Percentiles rank a stretch among this genome's conserved stretches.
Evolutionary conservation across 1,140 invertebrate genomes (phyloP).

Genomic region (Caenorhabditis tropicalis): DNA sequence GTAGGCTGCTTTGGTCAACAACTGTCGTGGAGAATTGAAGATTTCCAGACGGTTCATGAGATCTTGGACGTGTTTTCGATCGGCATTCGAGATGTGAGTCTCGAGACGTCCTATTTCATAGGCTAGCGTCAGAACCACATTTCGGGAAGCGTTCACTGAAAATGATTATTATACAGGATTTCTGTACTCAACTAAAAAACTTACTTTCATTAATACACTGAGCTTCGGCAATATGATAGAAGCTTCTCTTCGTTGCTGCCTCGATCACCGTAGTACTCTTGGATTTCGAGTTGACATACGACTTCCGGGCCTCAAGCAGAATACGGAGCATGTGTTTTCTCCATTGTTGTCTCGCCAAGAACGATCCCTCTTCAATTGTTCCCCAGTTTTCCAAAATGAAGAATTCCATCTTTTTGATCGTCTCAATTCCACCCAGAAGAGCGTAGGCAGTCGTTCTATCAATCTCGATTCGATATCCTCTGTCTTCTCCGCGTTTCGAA

Average conservation of each 20-base stretch:
- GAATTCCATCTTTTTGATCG: background rate
- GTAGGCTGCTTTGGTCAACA: background rate
- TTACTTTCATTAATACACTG: conserved; percentile 16
- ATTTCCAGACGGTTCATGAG: background rate
- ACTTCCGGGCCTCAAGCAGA: background rate
- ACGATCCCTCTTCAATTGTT: background rate
- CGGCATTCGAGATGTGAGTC: background rate
- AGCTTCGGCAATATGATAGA: conserved; percentile 19
- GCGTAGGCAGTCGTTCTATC: background rate
- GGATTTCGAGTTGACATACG: background rate
- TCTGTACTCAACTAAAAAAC: background rate
- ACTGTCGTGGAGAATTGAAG: background rate
- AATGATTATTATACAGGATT: too few relatives aligned
- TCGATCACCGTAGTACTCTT: background rate
- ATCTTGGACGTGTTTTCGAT: background rate
- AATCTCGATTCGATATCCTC: background rate
- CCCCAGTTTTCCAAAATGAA: background rate
- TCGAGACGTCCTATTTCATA: background rate
- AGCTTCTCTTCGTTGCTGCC: background rate
- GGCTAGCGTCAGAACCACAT: background rate
- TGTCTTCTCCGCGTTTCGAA: background rate
- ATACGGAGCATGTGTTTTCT: conserved; percentile 7
- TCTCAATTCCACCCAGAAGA: background rate
- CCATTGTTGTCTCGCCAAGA: conserved; percentile 16
- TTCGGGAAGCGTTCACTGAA: background rate